Percentiles rank a stretch among this genome's conserved stretches.
These are phyloP conservation scores for Noctua fimbriata DNA, from an alignment of 2,888 invertebrate genomes.

Conservation along the genomic window DNA sequence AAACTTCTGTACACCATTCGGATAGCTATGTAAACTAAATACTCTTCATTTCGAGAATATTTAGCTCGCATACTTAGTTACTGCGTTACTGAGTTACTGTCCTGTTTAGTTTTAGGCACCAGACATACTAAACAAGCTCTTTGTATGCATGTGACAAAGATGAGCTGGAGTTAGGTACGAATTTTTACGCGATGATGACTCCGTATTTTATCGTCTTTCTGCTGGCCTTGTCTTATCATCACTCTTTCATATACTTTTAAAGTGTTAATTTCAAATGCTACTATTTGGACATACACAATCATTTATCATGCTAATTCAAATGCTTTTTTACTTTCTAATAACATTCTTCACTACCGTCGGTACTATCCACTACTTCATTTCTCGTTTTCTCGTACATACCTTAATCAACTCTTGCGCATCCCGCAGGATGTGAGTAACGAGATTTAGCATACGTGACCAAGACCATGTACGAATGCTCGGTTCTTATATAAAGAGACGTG, in stretches of 20 bases:
- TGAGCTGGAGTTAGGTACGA: not conserved
- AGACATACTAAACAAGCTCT: constrained; percentile 16
- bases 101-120: not conserved
- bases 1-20: not conserved
- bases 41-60: not conserved
- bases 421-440: not conserved
- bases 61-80: not conserved
- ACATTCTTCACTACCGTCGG: not conserved
- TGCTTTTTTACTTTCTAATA: not conserved
- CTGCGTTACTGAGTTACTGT: not conserved
- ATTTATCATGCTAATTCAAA: not conserved
- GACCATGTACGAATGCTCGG: not conserved
- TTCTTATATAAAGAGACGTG: not conserved
- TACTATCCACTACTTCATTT: not conserved
- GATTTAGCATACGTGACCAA: constrained; percentile 27
- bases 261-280: not conserved
- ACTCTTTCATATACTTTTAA: constrained; percentile 1
- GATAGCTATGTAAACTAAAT: not conserved
- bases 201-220: not conserved
- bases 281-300: not conserved
- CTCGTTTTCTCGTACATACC: not conserved
- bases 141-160: constrained; percentile 26
- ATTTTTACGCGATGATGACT: not conserved
- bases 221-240: not conserved
- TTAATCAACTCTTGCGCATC: not conserved